phyloP scores from a whole-genome alignment of 2,888 invertebrate genomes.

The Agrochola lychnidis region DNA sequence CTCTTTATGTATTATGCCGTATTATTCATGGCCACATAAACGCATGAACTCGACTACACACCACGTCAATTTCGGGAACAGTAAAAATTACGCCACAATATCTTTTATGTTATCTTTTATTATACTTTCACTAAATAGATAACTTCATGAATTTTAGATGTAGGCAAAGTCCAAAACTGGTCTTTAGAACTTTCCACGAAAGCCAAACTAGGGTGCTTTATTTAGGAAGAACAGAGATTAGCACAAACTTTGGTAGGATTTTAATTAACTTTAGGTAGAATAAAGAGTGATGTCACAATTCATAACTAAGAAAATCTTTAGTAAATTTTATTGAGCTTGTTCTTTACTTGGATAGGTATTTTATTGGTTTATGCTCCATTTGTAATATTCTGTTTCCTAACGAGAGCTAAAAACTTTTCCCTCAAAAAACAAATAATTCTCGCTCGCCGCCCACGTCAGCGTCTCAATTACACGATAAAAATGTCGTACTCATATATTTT shows the following conservation, averaged over 20 bases:
- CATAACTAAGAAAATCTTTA: conserved; percentile 42
- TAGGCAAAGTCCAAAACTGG: conserved; percentile 45
- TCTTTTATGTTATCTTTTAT: conserved; percentile 59
- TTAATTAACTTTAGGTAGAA: conserved; percentile 57
- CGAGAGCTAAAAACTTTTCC: conserved; percentile 1
- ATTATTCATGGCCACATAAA: conserved; percentile 69
- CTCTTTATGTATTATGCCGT: conserved; percentile 68
- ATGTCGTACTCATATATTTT: conserved; percentile 44
- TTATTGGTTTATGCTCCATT: conserved; percentile 10
- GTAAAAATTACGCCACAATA: conserved; percentile 65
- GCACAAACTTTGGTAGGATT: conserved; percentile 52
- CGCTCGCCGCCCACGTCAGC: conserved; percentile 21
- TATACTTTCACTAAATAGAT: conserved; percentile 56
- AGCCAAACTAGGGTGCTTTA: conserved; percentile 59
- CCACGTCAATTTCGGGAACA: conserved; percentile 65
- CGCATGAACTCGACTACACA: conserved; percentile 61
- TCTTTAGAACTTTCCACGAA: conserved; percentile 51
- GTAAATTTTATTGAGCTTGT: conserved; percentile 4
- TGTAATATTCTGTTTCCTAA: conserved; percentile 13
- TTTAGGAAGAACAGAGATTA: conserved; percentile 59
- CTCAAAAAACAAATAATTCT: conserved; percentile 24
- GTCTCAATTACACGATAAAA: conserved; percentile 54
- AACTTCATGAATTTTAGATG: conserved; percentile 59
- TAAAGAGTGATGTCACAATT: conserved; percentile 50
- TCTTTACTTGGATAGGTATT: neutral